Evolutionary conservation across 2,113 vertebrate species (phyloP), one percentile per base, ranked within the genome.

Genomic region (Aphelocoma coerulescens): DNA sequence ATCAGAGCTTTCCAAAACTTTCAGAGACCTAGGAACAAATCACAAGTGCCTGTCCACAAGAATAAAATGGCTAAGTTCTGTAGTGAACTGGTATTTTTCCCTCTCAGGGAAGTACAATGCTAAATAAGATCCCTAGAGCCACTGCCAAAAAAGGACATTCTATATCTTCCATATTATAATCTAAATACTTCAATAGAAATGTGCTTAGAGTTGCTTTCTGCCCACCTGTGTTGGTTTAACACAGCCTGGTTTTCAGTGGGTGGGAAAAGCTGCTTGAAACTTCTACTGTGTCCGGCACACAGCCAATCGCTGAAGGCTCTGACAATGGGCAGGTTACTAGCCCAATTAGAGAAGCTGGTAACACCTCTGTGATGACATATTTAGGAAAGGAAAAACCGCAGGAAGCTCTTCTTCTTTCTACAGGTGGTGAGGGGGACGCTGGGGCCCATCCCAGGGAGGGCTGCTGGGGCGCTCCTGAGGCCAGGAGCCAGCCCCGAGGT

Each of bases 391-490:
- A 26, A 37, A 59, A 58, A 11, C 2, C 1, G 2, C 11, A 1
- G n/a, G n/a, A 35, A 35, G n/a, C 11, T 35, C 13, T 23, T 15
- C 6, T 35, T 16, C 14, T 37, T 37, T 24, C 2, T 1, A 37
- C 23, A 15, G 23, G 23, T 17, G 58, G 58, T 59, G n/a, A 17
- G n/a, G n/a, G 1, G 2, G n/a, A 10, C 0, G 4, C 33, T 6
- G 19, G 22, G 33, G 22, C 22, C 33, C 22, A 24, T 35, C 22
- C 22, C 6, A 13, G 30, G 13, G 5, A 5, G 12, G 6, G 11
- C 32, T 55, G 8, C 20, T 4, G 13, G 33, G 6, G 32, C 32
- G 32, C 19, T 21, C 20, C 32, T 8, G 30, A 33, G 54, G 32
- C 20, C 13, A 9, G 20, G 46, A 21, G 19, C 44, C 10, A 9